phyloP scores from a whole-genome alignment of 2,888 invertebrate genomes.

The Sympetrum striolatum region DNA sequence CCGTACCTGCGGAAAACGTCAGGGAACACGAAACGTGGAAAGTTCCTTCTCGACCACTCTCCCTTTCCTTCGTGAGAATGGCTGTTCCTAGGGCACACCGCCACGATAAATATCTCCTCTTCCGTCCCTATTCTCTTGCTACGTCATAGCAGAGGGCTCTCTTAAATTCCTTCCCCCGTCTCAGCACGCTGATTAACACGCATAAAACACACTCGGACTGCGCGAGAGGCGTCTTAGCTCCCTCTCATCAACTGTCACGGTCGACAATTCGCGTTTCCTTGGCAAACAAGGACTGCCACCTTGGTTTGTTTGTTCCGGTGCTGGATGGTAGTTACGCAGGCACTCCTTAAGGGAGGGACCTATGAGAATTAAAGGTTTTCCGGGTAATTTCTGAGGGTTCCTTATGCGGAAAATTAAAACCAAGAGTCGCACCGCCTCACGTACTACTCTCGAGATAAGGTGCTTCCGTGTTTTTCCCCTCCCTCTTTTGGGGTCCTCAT shows the following conservation, averaged over 20 bases:
- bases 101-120: too few relatives aligned
- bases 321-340: not conserved
- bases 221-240: not conserved
- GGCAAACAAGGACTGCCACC: not conserved
- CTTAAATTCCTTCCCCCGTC: not conserved
- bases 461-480: not conserved
- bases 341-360: not conserved
- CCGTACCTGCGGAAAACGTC: too few relatives aligned
- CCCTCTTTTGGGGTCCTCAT: not conserved
- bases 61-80: too few relatives aligned
- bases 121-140: too few relatives aligned
- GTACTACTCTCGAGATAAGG: not conserved
- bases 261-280: not conserved
- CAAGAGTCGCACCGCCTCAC: conserved; percentile 10
- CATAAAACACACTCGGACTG: not conserved
- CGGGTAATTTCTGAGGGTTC: conserved; percentile 27
- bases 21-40: too few relatives aligned
- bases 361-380: conserved; percentile 17
- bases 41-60: too few relatives aligned
- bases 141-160: too few relatives aligned
- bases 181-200: not conserved
- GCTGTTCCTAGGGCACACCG: too few relatives aligned
- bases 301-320: not conserved
- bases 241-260: not conserved
- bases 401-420: conserved; percentile 40